phyloP scores from a whole-genome alignment of 2,888 invertebrate species.

The Phyllotreta striolata region DNA sequence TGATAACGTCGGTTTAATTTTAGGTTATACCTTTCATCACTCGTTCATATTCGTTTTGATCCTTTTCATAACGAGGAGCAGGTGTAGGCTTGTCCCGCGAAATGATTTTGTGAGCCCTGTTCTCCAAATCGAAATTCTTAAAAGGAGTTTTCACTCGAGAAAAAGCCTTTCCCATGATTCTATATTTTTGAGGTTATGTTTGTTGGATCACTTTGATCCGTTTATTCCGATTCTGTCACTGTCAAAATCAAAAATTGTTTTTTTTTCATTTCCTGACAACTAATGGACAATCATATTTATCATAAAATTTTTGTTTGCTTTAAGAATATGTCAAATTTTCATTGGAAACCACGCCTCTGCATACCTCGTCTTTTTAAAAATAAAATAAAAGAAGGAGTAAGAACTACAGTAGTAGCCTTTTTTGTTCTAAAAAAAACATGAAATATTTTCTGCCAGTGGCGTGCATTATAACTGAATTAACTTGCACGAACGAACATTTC shows the following conservation, averaged over 20 bases:
- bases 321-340: slow-evolving; percentile 31
- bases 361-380: slow-evolving; percentile 41
- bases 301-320: slow-evolving; percentile 34
- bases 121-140: slow-evolving; percentile 78
- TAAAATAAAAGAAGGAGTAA: slow-evolving; percentile 41
- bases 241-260: slow-evolving; percentile 13
- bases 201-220: not conserved
- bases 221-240: slow-evolving; percentile 16
- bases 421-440: slow-evolving; percentile 44
- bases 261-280: slow-evolving; percentile 25
- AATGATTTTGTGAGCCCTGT: slow-evolving; percentile 76
- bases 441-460: slow-evolving; percentile 50
- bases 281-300: slow-evolving; percentile 30
- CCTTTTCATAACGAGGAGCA: slow-evolving; percentile 74
- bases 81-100: slow-evolving; percentile 67
- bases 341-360: slow-evolving; percentile 38
- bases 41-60: slow-evolving; percentile 70
- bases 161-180: slow-evolving; percentile 63
- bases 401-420: slow-evolving; percentile 42
- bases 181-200: slow-evolving; percentile 41
- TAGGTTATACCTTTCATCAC: slow-evolving; percentile 64
- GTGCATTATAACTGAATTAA: slow-evolving; percentile 23
- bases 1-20: slow-evolving; percentile 4
- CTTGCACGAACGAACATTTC: not conserved
- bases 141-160: slow-evolving; percentile 65